These are phyloP conservation scores for Julus scandinavius DNA, from an alignment of 2,888 invertebrate species.

Conservation along the genomic window DNA sequence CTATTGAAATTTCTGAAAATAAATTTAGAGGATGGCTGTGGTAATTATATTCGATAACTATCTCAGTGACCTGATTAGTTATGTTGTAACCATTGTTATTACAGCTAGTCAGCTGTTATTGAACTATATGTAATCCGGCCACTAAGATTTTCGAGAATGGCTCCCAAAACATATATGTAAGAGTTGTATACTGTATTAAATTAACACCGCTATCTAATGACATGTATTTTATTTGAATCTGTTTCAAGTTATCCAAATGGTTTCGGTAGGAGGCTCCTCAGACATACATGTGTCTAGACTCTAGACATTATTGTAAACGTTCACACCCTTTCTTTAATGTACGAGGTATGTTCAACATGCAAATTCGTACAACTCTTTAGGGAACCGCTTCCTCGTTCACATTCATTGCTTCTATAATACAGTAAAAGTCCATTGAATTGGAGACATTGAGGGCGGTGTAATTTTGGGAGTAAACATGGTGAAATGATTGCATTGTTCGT, in stretches of 20 bases:
- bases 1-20: no score
- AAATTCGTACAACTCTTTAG: slow-evolving; percentile 1
- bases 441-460: neutral
- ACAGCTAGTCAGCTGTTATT: no score
- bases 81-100: no score
- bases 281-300: slow-evolving; percentile 21
- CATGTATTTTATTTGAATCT: slow-evolving; percentile 1
- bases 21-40: no score
- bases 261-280: neutral
- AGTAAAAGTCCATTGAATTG: neutral
- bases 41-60: no score
- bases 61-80: no score
- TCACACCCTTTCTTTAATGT: slow-evolving; percentile 29
- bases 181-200: neutral
- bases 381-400: slow-evolving; percentile 14
- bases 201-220: neutral
- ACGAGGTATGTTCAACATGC: neutral
- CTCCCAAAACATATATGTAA: no score
- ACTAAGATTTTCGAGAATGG: no score
- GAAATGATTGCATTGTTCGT: neutral
- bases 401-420: neutral
- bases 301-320: slow-evolving; percentile 23
- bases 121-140: no score
- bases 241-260: neutral
- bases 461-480: neutral